Percentiles rank a stretch among this genome's conserved stretches.
Conservation (phyloP, 2,113 vertebrate genomes). For the Chamaea fasciata region DNA sequence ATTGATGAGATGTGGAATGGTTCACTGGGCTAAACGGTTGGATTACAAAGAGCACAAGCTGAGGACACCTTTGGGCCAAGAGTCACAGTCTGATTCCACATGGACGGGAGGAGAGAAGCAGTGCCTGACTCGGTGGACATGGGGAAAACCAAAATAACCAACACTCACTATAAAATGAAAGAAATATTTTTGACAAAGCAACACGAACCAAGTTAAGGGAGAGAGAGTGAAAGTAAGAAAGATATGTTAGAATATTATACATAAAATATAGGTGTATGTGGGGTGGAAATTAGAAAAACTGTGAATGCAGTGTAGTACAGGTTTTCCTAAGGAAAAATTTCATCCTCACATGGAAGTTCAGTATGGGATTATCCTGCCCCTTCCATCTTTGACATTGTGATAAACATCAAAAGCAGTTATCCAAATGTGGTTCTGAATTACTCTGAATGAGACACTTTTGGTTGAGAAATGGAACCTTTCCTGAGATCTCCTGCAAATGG, state of each 20-base stretch:
- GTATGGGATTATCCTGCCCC: background rate
- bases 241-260: background rate
- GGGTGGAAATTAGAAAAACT: background rate
- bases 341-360: background rate
- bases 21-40: background rate
- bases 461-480: background rate
- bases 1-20: background rate
- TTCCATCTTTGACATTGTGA: background rate
- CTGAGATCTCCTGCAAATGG: background rate
- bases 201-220: background rate
- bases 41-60: background rate
- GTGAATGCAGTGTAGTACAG: background rate
- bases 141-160: background rate
- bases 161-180: background rate
- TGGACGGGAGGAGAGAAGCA: background rate
- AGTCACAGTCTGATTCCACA: background rate
- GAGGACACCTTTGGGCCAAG: background rate
- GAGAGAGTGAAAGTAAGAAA: background rate
- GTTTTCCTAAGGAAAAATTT: background rate
- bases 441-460: background rate
- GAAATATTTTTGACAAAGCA: background rate
- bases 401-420: background rate
- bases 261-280: background rate
- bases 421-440: background rate
- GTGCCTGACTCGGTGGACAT: background rate